Conservation (phyloP, 2,113 vertebrate genomes). For the Mungos mungo region DNA sequence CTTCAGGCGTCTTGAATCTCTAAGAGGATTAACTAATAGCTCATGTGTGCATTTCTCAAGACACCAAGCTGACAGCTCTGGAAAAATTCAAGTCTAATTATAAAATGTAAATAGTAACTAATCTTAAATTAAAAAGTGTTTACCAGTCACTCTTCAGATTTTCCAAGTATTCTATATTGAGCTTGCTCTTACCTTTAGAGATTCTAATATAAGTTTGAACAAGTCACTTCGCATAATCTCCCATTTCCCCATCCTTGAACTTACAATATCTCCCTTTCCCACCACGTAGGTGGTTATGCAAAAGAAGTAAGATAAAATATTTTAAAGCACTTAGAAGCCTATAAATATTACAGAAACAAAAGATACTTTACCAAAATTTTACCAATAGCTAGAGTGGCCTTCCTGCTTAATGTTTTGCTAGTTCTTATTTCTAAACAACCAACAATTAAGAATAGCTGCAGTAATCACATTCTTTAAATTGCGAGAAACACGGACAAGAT, state of each 20-base stretch:
- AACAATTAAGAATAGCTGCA: background rate
- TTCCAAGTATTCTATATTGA: background rate
- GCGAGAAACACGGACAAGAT: background rate
- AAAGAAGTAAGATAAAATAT: background rate
- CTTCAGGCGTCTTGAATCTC: background rate
- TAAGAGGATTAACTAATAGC: background rate
- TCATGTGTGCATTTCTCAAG: background rate
- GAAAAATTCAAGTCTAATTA: conserved; percentile 27
- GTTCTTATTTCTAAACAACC: conserved; percentile 7
- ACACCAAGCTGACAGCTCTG: background rate
- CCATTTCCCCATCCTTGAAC: background rate
- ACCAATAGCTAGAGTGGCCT: background rate
- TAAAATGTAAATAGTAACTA: background rate
- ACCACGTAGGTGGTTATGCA: background rate
- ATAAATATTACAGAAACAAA: background rate
- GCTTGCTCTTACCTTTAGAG: background rate
- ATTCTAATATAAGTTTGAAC: background rate
- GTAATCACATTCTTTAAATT: background rate
- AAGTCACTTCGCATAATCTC: background rate
- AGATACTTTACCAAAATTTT: background rate
- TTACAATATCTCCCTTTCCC: background rate
- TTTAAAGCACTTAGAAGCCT: background rate
- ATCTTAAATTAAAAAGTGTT: background rate
- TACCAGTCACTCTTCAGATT: background rate
- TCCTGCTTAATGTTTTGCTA: background rate